Percentiles rank a stretch among this genome's conserved stretches.
Evolutionary conservation across 2,113 vertebrate genomes (phyloP).

Genomic region (Aegithalos caudatus): DNA sequence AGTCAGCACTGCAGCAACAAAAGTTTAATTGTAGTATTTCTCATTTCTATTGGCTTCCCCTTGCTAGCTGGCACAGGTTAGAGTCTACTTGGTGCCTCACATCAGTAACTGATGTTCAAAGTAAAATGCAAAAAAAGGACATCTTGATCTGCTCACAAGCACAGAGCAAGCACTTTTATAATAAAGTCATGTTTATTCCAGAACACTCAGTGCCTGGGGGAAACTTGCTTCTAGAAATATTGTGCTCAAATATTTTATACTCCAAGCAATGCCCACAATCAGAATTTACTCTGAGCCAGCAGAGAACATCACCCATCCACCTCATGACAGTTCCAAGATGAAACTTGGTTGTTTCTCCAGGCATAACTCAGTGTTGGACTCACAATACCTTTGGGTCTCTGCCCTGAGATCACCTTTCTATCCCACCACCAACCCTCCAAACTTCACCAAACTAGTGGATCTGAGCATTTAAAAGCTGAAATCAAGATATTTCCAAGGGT

Average conservation of each 20-base stretch:
- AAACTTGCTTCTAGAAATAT: not conserved
- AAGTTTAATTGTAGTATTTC: not conserved
- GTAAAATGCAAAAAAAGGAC: not conserved
- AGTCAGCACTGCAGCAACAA: not conserved
- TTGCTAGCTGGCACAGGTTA: not conserved
- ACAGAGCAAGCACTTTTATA: not conserved
- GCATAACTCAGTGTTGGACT: accelerated
- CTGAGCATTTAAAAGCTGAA: not conserved
- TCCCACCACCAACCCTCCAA: not conserved
- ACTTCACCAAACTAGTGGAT: not conserved
- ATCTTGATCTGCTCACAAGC: not conserved
- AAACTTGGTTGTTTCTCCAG: not conserved
- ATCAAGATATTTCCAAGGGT: not conserved
- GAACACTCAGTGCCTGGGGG: not conserved
- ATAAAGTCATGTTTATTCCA: not conserved
- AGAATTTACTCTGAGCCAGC: not conserved
- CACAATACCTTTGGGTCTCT: not conserved
- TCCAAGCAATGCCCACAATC: not conserved
- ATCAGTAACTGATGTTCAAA: not conserved
- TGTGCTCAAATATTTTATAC: not conserved
- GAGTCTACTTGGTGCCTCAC: not conserved
- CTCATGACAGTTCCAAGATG: not conserved
- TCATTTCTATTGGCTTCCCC: not conserved
- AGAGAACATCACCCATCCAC: not conserved
- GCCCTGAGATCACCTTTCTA: not conserved